Conservation (phyloP, 2,113 vertebrate species). For the Mesitornis unicolor region DNA sequence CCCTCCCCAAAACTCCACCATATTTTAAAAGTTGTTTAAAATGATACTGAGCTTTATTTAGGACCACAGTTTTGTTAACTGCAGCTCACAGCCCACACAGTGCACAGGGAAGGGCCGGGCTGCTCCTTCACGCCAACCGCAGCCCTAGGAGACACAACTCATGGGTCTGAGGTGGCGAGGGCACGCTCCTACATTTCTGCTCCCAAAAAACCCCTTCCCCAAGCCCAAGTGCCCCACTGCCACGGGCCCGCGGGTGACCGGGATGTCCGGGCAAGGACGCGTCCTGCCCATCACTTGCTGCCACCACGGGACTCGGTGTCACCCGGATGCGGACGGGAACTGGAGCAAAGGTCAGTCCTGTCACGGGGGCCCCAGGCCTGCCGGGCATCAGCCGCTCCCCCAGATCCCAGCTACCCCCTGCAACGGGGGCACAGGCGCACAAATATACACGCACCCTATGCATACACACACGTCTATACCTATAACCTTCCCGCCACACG, state of each 20-base stretch:
- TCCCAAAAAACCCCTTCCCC: fast-evolving
- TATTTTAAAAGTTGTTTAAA: neutral
- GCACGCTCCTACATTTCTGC: fast-evolving
- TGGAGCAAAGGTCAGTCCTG: neutral
- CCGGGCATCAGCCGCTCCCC: neutral
- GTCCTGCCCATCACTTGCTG: neutral
- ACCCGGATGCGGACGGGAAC: fast-evolving
- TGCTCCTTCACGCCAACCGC: neutral
- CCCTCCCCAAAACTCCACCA: neutral
- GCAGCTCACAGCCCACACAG: fast-evolving
- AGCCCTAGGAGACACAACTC: fast-evolving
- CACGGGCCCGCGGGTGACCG: fast-evolving
- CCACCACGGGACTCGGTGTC: fast-evolving
- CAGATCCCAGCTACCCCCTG: neutral
- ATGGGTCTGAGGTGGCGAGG: fast-evolving
- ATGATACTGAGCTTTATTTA: fast-evolving
- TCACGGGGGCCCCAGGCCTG: neutral
- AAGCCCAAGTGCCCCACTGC: fast-evolving
- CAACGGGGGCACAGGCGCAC: fast-evolving
- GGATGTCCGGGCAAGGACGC: neutral
- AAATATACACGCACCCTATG: fast-evolving
- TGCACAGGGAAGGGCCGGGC: neutral
- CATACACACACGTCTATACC: fast-evolving
- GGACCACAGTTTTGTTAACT: fast-evolving
- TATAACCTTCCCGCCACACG: fast-evolving